phyloP scores from a whole-genome alignment of 2,888 invertebrate species.

The Andrena marginata region DNA sequence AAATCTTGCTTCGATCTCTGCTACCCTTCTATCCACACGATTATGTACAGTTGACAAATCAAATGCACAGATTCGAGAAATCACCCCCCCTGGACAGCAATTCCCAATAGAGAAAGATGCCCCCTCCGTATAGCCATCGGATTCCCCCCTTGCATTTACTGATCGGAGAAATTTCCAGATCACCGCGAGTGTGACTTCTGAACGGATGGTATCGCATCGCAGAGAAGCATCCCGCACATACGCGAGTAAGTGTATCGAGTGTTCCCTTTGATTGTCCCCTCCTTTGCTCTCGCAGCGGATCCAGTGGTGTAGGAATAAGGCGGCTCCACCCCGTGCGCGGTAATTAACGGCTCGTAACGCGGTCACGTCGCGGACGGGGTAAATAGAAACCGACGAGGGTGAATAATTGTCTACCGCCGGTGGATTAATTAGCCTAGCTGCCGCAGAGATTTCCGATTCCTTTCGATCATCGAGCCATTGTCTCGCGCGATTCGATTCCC shows the following conservation, averaged over 20 bases:
- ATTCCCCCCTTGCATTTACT: not conserved
- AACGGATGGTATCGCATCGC: constrained; percentile 39
- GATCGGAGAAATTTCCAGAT: constrained; percentile 34
- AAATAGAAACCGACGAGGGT: constrained; percentile 27
- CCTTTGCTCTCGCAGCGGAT: constrained; percentile 15
- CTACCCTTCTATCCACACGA: no score
- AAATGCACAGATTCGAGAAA: no score
- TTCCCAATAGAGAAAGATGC: not conserved
- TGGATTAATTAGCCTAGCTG: constrained; percentile 40
- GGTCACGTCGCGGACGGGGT: constrained; percentile 16
- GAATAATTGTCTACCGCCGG: constrained; percentile 17
- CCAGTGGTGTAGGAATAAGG: constrained; percentile 46
- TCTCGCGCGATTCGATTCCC: constrained; percentile 14
- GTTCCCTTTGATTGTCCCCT: constrained; percentile 51
- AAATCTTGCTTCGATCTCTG: no score
- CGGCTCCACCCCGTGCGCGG: not conserved
- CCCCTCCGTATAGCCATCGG: not conserved
- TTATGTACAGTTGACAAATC: no score
- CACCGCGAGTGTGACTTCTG: constrained; percentile 37
- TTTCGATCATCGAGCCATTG: constrained; percentile 18
- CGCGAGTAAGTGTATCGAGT: constrained; percentile 4
- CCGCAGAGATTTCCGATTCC: constrained; percentile 12
- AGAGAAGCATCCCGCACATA: constrained; percentile 22
- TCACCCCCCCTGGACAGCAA: no score
- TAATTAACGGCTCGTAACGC: constrained; percentile 25